Evolutionary conservation across 2,797 vertebrate genomes (phyloP), one percentile per base, ranked within the genome.

Genomic region (Scolopax bukidnonensis): DNA sequence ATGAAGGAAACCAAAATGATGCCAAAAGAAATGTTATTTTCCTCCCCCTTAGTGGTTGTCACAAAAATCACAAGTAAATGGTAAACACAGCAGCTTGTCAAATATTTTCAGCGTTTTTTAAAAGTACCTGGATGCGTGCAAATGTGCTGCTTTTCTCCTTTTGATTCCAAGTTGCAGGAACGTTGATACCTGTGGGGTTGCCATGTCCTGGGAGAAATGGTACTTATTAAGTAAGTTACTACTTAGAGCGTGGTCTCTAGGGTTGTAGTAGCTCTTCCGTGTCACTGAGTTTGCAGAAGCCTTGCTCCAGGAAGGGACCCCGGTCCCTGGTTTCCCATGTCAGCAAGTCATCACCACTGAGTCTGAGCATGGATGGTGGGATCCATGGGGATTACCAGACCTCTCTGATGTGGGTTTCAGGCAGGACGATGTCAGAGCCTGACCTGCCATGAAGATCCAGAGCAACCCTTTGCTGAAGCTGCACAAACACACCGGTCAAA

Each of bases 1-100:
- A 87, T 77, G 71, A 94, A 91, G 94, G 69, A 96, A 95, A 90
- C n/a, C 81, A 78, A 85, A 87, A 67, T 23, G 4, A 75, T 90
- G 64, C 38, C 38, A 77, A 73, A 91, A 85, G 50, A 87, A 94
- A 89, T 84, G 56, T 93, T 80, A 21, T 89, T 94, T 93, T 80
- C 88, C 74, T 87, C 83, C 91, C 91, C 32, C 70, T 90, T 61
- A 61, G 45, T 50, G 71, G 30, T 36, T 93, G 48, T 51, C 95
- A 78, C 80, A 76, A 91, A 96, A 96, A 89, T 89, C 57, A 50
- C 16, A 74, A 80, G 30, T 85, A 95, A 87, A 83, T 38, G 71
- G 20, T 68, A 87, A 94, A 51, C 41, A 77, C 21, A 56, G 28
- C 87, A 27, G 33, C 78, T 76, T 4, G 13, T 75, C 41, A 53